phyloP scores from a whole-genome alignment of 2,888 invertebrate species.

The Linnaemya tessellans region DNA sequence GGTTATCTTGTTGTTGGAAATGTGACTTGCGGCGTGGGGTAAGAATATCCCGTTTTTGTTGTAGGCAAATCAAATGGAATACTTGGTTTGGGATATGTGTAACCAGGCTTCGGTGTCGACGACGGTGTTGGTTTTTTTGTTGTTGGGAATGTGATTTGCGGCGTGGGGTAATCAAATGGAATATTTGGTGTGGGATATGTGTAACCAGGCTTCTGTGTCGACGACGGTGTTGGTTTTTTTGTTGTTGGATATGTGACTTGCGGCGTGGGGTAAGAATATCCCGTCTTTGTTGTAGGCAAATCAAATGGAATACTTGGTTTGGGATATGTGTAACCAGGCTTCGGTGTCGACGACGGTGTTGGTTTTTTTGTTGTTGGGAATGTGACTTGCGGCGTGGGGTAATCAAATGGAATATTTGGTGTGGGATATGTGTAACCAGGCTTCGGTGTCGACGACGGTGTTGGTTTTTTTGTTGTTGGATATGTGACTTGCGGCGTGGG shows the following conservation, averaged over 20 bases:
- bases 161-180: too few species aligned
- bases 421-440: slow-evolving; percentile 63
- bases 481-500: slow-evolving; percentile 69
- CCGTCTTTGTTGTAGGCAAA: slow-evolving; percentile 50
- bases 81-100: slow-evolving; percentile 61
- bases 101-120: slow-evolving; percentile 59
- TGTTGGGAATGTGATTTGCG: slow-evolving; percentile 36
- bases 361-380: slow-evolving; percentile 56
- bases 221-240: slow-evolving; percentile 41
- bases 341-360: slow-evolving; percentile 63
- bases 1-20: slow-evolving; percentile 49
- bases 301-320: too few species aligned
- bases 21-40: slow-evolving; percentile 69
- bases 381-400: slow-evolving; percentile 40
- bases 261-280: slow-evolving; percentile 66
- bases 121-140: slow-evolving; percentile 62
- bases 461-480: slow-evolving; percentile 46
- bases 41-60: slow-evolving; percentile 41
- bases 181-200: slow-evolving; percentile 58
- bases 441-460: slow-evolving; percentile 44
- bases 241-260: slow-evolving; percentile 58
- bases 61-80: too few species aligned
- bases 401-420: too few species aligned
- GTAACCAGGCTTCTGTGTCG: slow-evolving; percentile 54
- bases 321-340: slow-evolving; percentile 56